Conservation (phyloP, 2,113 vertebrate species). For the Megaptera novaeangliae region DNA sequence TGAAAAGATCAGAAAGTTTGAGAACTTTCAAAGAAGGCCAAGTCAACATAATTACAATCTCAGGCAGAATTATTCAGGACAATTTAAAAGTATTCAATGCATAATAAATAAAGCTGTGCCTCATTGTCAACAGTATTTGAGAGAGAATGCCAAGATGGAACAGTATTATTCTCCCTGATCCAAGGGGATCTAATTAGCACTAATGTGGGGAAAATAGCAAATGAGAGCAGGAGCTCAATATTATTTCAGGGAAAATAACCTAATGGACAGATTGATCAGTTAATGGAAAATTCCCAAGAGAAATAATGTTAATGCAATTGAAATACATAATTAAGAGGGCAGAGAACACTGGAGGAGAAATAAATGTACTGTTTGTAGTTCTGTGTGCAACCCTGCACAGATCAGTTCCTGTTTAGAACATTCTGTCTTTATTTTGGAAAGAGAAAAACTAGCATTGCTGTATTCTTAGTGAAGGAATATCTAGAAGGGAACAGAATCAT, state of each 20-base stretch:
- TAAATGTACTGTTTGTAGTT: slow-evolving; percentile 18
- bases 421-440: slow-evolving; percentile 16
- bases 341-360: not conserved
- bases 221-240: slow-evolving; percentile 47
- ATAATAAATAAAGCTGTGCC: slow-evolving; percentile 43
- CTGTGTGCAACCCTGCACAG: not conserved
- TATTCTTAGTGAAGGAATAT: not conserved
- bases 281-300: slow-evolving; percentile 52
- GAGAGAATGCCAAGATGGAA: not conserved
- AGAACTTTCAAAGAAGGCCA: not conserved
- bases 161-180: not conserved
- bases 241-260: slow-evolving; percentile 44
- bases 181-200: slow-evolving; percentile 46
- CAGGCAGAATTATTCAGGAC: slow-evolving; percentile 7
- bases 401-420: not conserved
- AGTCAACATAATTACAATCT: not conserved
- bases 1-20: slow-evolving; percentile 11
- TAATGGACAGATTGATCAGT: slow-evolving; percentile 57
- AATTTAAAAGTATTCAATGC: not conserved
- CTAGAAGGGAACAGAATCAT: not conserved
- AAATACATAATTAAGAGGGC: slow-evolving; percentile 36
- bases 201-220: slow-evolving; percentile 34
- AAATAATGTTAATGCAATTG: slow-evolving; percentile 29
- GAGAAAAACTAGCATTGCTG: not conserved
- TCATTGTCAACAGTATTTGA: not conserved